Evolutionary conservation across 35 echinoderm and acorn worm genomes (phyloP).

Genomic region (Ophioderma brevispina): DNA sequence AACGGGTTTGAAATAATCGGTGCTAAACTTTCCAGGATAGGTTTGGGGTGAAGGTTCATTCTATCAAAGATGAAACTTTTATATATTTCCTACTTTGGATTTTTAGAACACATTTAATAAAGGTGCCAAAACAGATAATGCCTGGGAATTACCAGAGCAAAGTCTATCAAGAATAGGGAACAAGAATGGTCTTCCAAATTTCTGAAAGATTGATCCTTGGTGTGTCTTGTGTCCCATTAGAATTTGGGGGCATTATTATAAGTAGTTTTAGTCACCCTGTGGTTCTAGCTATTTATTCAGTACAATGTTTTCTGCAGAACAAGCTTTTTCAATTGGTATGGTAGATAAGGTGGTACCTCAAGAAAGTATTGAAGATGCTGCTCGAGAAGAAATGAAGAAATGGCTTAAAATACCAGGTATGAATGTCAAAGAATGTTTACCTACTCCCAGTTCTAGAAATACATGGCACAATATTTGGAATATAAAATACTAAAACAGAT

Average conservation of each 20-base stretch:
- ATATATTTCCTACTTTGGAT: no score
- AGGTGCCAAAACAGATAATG: no score
- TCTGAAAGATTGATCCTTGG: neutral
- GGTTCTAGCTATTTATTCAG: neutral
- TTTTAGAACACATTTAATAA: no score
- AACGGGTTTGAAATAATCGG: no score
- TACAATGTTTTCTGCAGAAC: slow-evolving; percentile 27
- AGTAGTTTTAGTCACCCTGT: neutral
- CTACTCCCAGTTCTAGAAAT: no score
- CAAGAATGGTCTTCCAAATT: neutral
- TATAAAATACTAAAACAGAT: no score
- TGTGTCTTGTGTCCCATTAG: neutral
- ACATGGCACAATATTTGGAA: no score
- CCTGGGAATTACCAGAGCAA: no score
- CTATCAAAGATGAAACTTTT: no score
- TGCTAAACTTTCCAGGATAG: no score
- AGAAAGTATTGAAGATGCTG: slow-evolving; percentile 1
- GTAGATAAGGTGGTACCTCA: slow-evolving; percentile 31
- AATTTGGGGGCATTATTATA: neutral
- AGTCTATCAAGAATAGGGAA: neutral
- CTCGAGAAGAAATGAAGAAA: slow-evolving; percentile 35
- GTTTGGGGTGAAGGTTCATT: no score
- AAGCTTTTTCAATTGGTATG: slow-evolving; percentile 30
- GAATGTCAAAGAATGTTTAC: no score
- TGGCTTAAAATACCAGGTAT: slow-evolving; percentile 66